A percentile compares a stretch with the other conserved stretches of the same genome.
Conservation (phyloP, 2,797 vertebrate species). For the Leucoraja ocellata region DNA sequence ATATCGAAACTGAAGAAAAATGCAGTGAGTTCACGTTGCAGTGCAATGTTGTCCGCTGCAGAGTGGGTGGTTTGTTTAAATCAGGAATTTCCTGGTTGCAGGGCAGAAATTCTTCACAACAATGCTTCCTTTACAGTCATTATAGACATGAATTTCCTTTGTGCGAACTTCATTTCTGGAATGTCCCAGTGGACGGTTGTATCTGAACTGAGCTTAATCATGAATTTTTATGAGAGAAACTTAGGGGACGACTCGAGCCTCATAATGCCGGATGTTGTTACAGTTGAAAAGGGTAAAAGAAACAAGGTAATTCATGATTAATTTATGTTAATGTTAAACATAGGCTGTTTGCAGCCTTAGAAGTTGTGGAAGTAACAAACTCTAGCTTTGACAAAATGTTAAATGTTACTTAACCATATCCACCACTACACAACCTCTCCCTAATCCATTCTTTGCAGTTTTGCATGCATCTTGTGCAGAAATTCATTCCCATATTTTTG, state of each 20-base stretch:
- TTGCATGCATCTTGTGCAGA: neutral
- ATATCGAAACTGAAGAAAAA: neutral
- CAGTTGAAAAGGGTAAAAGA: neutral
- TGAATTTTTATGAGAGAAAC: neutral
- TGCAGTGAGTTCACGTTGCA: neutral
- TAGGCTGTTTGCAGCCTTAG: neutral
- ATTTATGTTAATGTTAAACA: neutral
- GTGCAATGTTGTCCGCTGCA: neutral
- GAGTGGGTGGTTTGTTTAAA: slow-evolving; percentile 33
- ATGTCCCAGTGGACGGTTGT: slow-evolving; percentile 10
- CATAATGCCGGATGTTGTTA: neutral
- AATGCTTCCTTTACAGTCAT: slow-evolving; percentile 34
- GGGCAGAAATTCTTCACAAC: slow-evolving; percentile 36
- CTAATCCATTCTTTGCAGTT: neutral
- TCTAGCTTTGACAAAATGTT: neutral
- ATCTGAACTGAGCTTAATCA: neutral
- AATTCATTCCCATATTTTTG: neutral
- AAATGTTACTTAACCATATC: no score
- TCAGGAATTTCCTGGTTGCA: slow-evolving; percentile 37
- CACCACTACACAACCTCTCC: no score
- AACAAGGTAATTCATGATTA: neutral
- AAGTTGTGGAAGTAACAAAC: neutral
- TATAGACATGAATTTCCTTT: slow-evolving; percentile 24
- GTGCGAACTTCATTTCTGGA: slow-evolving; percentile 20
- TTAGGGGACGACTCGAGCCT: neutral